These are phyloP conservation scores for Castor canadensis DNA, from an alignment of 2,113 vertebrate species.

Conservation along the genomic window DNA sequence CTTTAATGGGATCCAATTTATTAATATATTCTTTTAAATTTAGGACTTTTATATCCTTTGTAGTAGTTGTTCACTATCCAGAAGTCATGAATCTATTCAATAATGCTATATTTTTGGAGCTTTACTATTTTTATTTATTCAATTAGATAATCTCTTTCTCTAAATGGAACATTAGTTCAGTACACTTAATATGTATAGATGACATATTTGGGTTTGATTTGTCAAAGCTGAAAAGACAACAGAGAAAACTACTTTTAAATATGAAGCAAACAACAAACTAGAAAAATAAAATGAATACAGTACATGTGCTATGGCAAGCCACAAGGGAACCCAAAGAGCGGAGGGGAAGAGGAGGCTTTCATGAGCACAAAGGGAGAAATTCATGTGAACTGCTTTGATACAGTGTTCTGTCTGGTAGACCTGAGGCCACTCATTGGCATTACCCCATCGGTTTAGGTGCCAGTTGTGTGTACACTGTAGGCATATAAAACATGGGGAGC, in stretches of 20 bases:
- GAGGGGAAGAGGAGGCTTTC: not conserved
- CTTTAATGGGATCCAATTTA: not conserved
- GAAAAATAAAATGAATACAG: not conserved
- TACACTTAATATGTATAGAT: not conserved
- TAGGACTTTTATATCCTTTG: not conserved
- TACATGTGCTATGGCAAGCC: not conserved
- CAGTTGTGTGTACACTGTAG: not conserved
- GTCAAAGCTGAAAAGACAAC: not conserved
- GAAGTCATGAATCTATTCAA: not conserved
- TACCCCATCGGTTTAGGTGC: not conserved
- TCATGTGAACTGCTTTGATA: not conserved
- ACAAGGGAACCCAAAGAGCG: not conserved
- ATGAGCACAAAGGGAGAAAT: not conserved
- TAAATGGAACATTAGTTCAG: not conserved
- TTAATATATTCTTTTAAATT: too few relatives aligned
- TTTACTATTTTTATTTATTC: not conserved
- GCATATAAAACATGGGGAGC: not conserved
- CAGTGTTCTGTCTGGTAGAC: not conserved
- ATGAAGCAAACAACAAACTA: not conserved
- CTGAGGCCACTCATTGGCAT: not conserved
- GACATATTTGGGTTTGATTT: not conserved
- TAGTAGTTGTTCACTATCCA: not conserved
- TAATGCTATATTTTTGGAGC: not conserved
- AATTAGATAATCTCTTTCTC: not conserved
- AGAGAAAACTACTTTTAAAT: not conserved